Base-by-base conservation (phyloP, 1,140 invertebrate genomes). In the Brachionus rotundiformis region DNA sequence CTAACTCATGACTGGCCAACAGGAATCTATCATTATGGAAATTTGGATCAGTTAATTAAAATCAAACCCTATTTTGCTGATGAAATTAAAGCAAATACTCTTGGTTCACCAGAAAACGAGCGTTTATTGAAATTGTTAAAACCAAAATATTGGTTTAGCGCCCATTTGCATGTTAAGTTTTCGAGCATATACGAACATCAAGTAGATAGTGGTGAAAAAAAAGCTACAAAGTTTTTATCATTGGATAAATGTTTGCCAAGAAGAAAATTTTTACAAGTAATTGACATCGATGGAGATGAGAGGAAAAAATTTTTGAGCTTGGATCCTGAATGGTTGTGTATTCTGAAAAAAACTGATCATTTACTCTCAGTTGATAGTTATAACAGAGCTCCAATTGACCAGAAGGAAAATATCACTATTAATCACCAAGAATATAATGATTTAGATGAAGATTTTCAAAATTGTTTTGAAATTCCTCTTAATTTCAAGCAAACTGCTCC, bases 1-100 rank as follows among this genome's bases (percentile, higher is more conserved):
- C 85, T 99, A 79, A 95, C 95, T 13, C 97, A 99, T 88, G 97
- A 99, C 86, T 99, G 97, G 97, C 97, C 97, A 5, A 88, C 90
- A 81, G 93, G 93, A 1, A 92, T 98, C 82, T 93, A 93, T 82
- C 90, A 95, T 82, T 92, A 93, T 89, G 97, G 96, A 10, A 91
- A 98, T 89, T 89, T 91, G 71, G 86, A 92, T 5, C 85, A 90
- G 82, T 89, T 99, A 8, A 86, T 98, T 3, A 91, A 90, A 83
- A 89, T 88, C n/a, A 99, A 99, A 89, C 92, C 93, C 81, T 94
- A 92, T 88, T 94, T 95, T 85, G 92, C 91, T 83, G 89, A 92
- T 47, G 96, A 99, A 84, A 92, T 99, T 84, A 90, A 93, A 81
- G 89, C 89, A 2, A 91, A 93, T 85, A 88, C 90, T 75, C 88